Evolutionary conservation across 2,797 vertebrate genomes (phyloP).

Genomic region (Notolepis coatsorum): DNA sequence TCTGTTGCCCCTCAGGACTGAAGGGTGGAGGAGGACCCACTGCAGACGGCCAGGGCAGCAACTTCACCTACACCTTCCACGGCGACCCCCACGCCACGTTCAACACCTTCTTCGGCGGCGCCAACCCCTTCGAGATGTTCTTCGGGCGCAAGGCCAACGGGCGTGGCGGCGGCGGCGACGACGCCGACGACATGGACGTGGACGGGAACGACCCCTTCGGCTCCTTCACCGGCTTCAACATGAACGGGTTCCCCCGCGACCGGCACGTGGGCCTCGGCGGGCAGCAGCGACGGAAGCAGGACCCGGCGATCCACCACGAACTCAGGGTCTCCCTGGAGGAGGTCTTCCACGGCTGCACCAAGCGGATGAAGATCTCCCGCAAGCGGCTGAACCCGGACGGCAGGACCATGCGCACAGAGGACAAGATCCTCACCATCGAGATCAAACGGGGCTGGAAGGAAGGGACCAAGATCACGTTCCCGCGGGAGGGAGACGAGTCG

Average conservation of each 20-base stretch:
- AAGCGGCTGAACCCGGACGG: constrained; percentile 95
- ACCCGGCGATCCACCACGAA: constrained; percentile 96
- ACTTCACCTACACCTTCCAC: constrained; percentile 96
- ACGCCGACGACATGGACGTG: constrained; percentile 96
- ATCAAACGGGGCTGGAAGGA: constrained; percentile 99
- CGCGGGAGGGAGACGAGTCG: constrained; percentile 95
- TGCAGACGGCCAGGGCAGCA: constrained; percentile 91
- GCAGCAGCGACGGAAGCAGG: constrained; percentile 91
- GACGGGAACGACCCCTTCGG: constrained; percentile 93
- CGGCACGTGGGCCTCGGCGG: constrained; percentile 88
- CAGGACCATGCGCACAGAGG: constrained; percentile 92
- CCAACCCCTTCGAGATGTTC: constrained; percentile 98
- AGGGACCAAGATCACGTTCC: constrained; percentile 99
- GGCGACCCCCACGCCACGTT: constrained; percentile 99
- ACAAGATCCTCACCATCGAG: constrained; percentile 98
- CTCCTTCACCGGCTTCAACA: constrained; percentile 91
- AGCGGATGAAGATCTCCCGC: constrained; percentile 97
- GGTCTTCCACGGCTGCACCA: constrained; percentile 95
- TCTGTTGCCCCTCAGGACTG: constrained; percentile 80
- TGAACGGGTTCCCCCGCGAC: constrained; percentile 96
- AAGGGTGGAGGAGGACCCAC: constrained; percentile 91
- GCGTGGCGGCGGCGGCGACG: constrained; percentile 92
- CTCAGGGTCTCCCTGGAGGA: constrained; percentile 96
- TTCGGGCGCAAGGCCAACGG: constrained; percentile 93
- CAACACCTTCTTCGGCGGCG: constrained; percentile 96